Evolutionary conservation across 2,113 vertebrate species (phyloP).

Genomic region (Xerus inauris): DNA sequence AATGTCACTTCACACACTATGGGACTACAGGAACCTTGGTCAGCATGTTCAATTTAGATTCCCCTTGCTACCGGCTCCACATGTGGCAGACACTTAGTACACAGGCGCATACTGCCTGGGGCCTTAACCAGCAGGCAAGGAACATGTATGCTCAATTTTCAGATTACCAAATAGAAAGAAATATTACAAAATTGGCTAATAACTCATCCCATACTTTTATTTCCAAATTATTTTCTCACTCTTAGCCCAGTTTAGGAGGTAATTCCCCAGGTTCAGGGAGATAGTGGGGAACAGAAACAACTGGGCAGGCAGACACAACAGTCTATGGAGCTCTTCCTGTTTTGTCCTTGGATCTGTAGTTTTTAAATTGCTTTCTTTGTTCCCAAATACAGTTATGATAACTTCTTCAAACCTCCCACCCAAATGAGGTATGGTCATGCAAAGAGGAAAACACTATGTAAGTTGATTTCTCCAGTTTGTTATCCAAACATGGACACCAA

Average conservation of each 20-base stretch:
- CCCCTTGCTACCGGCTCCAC: neutral
- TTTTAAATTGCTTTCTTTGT: neutral
- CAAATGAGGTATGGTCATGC: neutral
- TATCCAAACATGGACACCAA: neutral
- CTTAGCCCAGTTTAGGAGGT: neutral
- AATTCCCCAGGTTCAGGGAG: neutral
- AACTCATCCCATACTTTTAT: neutral
- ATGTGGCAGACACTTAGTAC: neutral
- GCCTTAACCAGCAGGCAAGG: neutral
- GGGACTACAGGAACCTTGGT: neutral
- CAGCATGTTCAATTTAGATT: neutral
- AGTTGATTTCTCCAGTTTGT: neutral
- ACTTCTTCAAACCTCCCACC: neutral
- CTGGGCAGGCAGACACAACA: neutral
- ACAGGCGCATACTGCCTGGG: rapidly evolving
- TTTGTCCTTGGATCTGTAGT: neutral
- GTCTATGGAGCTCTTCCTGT: neutral
- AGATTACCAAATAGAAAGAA: neutral
- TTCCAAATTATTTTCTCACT: neutral
- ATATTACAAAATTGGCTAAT: neutral
- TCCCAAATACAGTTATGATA: neutral
- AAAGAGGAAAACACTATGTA: neutral
- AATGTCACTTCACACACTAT: neutral
- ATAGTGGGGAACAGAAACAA: neutral
- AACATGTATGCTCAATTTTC: neutral